Base-by-base conservation (phyloP, 2,113 vertebrate species). In the Cyprinodon variegatus region DNA sequence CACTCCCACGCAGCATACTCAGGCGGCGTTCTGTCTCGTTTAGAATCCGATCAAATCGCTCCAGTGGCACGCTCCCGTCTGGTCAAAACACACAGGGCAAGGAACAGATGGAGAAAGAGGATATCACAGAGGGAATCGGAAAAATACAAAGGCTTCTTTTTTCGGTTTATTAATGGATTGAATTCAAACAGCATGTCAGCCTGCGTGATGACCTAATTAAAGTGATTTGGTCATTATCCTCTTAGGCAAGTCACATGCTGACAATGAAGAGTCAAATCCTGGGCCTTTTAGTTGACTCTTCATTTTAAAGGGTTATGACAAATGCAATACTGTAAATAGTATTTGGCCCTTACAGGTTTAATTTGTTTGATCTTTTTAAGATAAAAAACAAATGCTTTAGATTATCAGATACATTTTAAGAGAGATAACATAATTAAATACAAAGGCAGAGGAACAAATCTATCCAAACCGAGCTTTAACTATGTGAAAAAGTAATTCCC, bases 1-100 rank as follows among this genome's bases (percentile, higher is more conserved):
- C 93, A 3, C 87, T 95, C 41, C 82, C 85, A 22, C 90, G 90
- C 50, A 98, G 93, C 77, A 12, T 79, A 76, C 89, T 86, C 82
- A 98, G 93, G 7, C 94, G 93, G 40, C 4, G 61, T 10, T 65
- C 90, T 2, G 96, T 96, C 0, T 95, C 71, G 0, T 93, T 95
- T 90, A 98, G 88, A 83, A 94, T 86, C 0, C 50, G 80, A 0
- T 93, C 89, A 0, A 93, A 94, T 22, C 84, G 88, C 61, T 90
- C 89, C 87, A 92, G 84, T 0, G 89, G 88, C 57, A 90, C 68
- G 41, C 65, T 91, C 11, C 61, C 87, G 68, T 94, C 94, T 95
- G 90, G 20, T 45, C 70, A 14, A 53, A 85, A 83, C 70, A 10
- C 37, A 60, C 38, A 53, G 37, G 43, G 71, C 61, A 65, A 61